Conservation (phyloP, 2,888 invertebrate genomes). For the Lapara coniferarum region DNA sequence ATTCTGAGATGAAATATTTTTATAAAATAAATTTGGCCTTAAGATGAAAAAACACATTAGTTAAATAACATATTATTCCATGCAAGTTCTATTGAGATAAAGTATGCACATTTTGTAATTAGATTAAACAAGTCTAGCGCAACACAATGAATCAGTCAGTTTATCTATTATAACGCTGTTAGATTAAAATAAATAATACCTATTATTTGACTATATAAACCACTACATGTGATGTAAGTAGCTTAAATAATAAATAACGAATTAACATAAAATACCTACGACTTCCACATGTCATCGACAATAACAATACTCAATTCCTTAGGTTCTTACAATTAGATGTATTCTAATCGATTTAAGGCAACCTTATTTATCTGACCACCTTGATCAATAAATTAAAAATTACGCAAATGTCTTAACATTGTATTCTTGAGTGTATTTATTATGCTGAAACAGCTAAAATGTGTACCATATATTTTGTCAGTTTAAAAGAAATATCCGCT, state of each 20-base stretch:
- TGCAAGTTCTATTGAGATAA: too few relatives aligned
- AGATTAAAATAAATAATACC: background rate
- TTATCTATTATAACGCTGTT: background rate
- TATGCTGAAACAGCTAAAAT: too few relatives aligned
- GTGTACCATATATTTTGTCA: too few relatives aligned
- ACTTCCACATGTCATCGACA: background rate
- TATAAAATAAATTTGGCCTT: too few relatives aligned
- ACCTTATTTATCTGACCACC: too few relatives aligned
- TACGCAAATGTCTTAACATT: too few relatives aligned
- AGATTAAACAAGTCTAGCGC: background rate
- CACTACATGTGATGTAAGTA: background rate
- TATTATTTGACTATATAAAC: background rate
- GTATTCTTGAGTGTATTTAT: too few relatives aligned
- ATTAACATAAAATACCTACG: background rate
- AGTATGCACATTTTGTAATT: background rate
- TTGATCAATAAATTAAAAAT: too few relatives aligned
- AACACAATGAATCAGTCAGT: background rate
- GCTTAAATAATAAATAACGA: background rate
- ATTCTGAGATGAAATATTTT: too few relatives aligned
- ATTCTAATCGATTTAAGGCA: background rate
- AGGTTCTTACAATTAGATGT: background rate
- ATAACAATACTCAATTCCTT: slow-evolving; percentile 3
- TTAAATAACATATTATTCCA: too few relatives aligned
- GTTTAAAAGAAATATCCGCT: too few relatives aligned
- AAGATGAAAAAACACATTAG: too few relatives aligned